phyloP scores from a whole-genome alignment of 1,140 invertebrate species.

The Elysia chlorotica region DNA sequence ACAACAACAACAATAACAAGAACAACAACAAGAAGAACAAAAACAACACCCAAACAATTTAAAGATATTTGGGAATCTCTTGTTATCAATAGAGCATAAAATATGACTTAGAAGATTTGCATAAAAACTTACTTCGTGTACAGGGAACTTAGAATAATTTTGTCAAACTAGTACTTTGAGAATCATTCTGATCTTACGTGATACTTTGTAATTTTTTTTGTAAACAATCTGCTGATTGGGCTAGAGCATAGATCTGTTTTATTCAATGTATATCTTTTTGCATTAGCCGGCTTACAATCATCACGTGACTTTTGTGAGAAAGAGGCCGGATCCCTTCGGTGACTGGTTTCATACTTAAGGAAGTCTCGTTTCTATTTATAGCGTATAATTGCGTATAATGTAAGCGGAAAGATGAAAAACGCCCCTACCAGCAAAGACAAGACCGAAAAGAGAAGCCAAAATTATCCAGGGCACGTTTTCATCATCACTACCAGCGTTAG shows the following conservation, averaged over 20 bases:
- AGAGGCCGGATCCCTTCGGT: not conserved
- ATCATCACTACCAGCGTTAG: not conserved
- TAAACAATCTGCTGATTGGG: too few species aligned
- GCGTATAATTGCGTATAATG: not conserved
- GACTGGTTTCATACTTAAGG: not conserved
- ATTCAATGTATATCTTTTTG: not conserved
- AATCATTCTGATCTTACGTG: too few species aligned
- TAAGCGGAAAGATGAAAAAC: not conserved
- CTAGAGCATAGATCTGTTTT: not conserved
- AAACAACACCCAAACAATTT: too few species aligned
- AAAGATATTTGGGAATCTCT: too few species aligned
- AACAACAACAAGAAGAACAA: too few species aligned
- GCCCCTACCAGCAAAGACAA: not conserved
- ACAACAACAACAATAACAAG: too few species aligned
- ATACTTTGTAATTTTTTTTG: too few species aligned
- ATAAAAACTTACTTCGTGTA: too few species aligned
- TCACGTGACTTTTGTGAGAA: not conserved
- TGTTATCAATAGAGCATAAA: too few species aligned
- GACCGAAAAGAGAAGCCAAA: not conserved
- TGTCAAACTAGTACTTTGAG: too few species aligned
- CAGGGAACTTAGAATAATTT: too few species aligned
- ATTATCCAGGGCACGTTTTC: conserved; percentile 12
- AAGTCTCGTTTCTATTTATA: not conserved
- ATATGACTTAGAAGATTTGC: too few species aligned
- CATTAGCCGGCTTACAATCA: not conserved